Evolutionary conservation across 2,888 invertebrate genomes (phyloP), one percentile per base, ranked within the genome.

Genomic region (Syritta pipiens): DNA sequence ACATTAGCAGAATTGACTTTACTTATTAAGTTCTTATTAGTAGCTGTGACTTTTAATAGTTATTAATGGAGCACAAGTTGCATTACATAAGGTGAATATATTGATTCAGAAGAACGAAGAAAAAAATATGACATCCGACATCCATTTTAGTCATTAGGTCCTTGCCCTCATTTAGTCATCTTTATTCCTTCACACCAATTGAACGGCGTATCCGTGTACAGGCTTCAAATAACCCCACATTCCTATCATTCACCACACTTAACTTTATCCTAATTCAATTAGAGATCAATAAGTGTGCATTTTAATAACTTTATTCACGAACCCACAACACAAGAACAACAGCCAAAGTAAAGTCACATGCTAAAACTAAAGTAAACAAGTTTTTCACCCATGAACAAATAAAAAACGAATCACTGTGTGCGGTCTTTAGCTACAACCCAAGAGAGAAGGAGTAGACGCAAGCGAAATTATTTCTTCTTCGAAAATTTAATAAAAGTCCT

Each of bases 281-380:
- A 65, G 30, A 51, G 26, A 44, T 59, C 40, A 30, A 65, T 55
- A 51, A 65, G 53, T 40, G 26, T 55, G 60, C 65, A 46, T 24
- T 72, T 65, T 48, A 53, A 55, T 55, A 59, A 71, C 48, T 71
- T 48, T 30, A 17, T 37, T 49, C 37, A 42, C 48, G 24, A 67
- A 57, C 42, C 28, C 51, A n/a, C n/a, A n/a, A n/a, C n/a, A n/a
- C n/a, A 72, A 79, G 14, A 62, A 62, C 17, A 79, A 63, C 44
- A 7, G 17, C 19, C 17, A 14, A 67, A 57, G 17, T 26, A 24
- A 28, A 69, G 75, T 81, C 75, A 81, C 74, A 81, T 75, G 74
- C 53, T 65, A 59, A 49, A 22, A 37, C 46, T 63, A 65, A 59
- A 75, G 74, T 81, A 81, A 81, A 81, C 74, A 75, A 68, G 74